A percentile compares a stretch with the other conserved stretches of the same genome.
Conservation (phyloP, 2,797 vertebrate species). For the Anguilla marmorata region DNA sequence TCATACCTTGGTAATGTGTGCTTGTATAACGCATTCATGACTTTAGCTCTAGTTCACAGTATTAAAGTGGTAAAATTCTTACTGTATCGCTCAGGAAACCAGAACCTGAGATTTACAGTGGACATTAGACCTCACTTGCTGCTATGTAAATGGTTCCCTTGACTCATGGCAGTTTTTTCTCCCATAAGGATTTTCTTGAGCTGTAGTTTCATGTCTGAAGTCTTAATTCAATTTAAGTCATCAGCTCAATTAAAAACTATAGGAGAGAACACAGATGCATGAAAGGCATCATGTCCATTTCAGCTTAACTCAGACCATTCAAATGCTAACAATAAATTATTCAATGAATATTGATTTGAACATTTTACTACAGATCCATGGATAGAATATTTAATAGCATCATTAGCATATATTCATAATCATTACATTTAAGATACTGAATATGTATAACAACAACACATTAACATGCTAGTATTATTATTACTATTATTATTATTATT, state of each 20-base stretch:
- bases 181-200: background rate
- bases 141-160: background rate
- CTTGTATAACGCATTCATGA: background rate
- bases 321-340: background rate
- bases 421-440: background rate
- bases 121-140: background rate
- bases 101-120: background rate
- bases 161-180: background rate
- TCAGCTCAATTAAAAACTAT: conserved; percentile 59
- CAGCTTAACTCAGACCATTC: background rate
- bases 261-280: conserved; percentile 32
- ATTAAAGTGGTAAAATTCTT: background rate
- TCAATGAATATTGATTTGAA: background rate
- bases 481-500: background rate
- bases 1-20: background rate
- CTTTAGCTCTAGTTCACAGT: background rate
- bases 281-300: background rate
- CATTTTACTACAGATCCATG: background rate
- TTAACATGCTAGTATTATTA: background rate
- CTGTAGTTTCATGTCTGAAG: background rate
- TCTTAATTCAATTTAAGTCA: conserved; percentile 55
- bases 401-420: background rate
- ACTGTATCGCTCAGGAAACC: background rate
- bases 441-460: background rate
- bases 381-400: background rate